Evolutionary conservation across 1,140 invertebrate genomes (phyloP).

Genomic region (Aradophagus sp.): DNA sequence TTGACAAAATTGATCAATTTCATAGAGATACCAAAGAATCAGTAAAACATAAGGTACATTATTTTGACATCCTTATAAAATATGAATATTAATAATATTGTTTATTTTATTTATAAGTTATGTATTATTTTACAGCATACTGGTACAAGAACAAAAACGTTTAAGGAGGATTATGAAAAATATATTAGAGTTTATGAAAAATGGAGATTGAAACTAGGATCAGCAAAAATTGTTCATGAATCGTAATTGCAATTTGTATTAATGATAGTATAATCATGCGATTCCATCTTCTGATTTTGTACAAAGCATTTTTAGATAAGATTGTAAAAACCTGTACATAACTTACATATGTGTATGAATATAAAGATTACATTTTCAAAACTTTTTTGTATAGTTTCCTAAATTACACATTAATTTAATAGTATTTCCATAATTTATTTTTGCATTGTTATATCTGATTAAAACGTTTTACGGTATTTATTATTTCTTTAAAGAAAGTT

Average conservation of each 20-base stretch:
- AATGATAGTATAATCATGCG: not conserved
- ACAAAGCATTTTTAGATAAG: too few species aligned
- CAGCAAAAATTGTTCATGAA: slow-evolving; percentile 15
- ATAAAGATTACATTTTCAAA: slow-evolving; percentile 1
- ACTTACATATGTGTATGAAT: too few species aligned
- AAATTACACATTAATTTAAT: too few species aligned
- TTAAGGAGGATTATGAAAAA: slow-evolving; percentile 7
- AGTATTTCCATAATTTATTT: too few species aligned
- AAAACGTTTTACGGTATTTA: too few species aligned
- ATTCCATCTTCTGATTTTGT: slow-evolving; percentile 3
- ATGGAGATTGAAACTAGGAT: slow-evolving; percentile 12
- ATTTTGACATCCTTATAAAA: not conserved
- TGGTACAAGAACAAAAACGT: slow-evolving; percentile 5
- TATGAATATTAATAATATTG: not conserved
- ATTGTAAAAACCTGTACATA: too few species aligned
- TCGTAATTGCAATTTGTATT: slow-evolving; percentile 2
- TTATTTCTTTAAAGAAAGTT: too few species aligned
- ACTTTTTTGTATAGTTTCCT: not conserved
- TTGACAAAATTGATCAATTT: slow-evolving; percentile 77
- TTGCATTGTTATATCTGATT: too few species aligned
- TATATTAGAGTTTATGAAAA: slow-evolving; percentile 24
- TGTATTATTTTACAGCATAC: slow-evolving; percentile 8
- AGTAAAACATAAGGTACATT: slow-evolving; percentile 73
- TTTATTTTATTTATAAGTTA: not conserved
- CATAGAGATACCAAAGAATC: slow-evolving; percentile 69